Evolutionary conservation across 1,140 invertebrate species (phyloP), one percentile per base, ranked within the genome.

Genomic region (Papilio xuthus): DNA sequence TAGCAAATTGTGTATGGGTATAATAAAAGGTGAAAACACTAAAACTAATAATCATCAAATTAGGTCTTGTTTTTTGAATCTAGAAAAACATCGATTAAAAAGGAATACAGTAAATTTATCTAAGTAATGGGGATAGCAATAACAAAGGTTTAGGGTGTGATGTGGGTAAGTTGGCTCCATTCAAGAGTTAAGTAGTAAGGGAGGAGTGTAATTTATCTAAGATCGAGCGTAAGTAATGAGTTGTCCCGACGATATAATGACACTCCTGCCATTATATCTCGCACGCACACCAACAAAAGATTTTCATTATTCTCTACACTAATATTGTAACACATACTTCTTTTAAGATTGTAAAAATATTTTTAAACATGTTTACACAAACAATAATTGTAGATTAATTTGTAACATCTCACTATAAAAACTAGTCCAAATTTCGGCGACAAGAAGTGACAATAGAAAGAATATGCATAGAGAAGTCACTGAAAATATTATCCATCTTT

Each of bases 211-310:
- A 82, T 86, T 84, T 88, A 86, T 86, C 83, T 86, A 83, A 84
- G 82, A 86, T 86, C 84, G 78, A 82, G 74, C 78, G 80, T 87
- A 87, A 86, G 86, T 86, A 87, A 87, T 87, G 86, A 87, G 83
- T 85, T 84, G 85, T 83, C 78, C 50, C 82, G 60, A 42, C 53
- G 70, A 83, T 78, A 78, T 78, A 78, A 81, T 60, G 76, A 80
- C 60, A 78, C n/a, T 32, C 18, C 63, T 50, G 32, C 41, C 20
- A 37, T 67, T 74, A 69, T 44, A 74, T 53, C 50, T 78, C 78
- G 67, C 73, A 77, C 74, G 56, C 60, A 78, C 69, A 78, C 80
- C 32, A 15, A 41, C 37, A 60, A 15, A n/a, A 20, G 41, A 18
- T 28, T 56, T 67, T n/a, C 44, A 23, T 72, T 44, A 72, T 47